These are phyloP conservation scores for Clamator glandarius DNA, from an alignment of 2,797 vertebrate genomes.

Conservation along the genomic window DNA sequence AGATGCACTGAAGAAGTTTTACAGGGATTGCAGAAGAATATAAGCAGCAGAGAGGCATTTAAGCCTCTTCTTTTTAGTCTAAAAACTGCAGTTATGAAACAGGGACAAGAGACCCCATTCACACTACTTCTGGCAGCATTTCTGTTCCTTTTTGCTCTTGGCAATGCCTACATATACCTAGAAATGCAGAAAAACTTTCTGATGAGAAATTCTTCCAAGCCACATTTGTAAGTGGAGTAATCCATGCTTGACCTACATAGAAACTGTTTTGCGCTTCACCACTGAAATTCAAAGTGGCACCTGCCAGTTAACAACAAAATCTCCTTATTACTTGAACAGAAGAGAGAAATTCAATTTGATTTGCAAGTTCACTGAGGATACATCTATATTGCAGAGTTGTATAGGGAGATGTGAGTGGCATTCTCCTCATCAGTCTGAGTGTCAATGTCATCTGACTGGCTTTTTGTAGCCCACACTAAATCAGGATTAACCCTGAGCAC, in stretches of 20 bases:
- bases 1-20: not conserved
- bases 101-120: not conserved
- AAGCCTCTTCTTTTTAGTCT: constrained; percentile 21
- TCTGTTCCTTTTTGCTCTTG: constrained; percentile 14
- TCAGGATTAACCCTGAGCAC: not conserved
- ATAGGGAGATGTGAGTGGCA: not conserved
- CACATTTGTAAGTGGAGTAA: constrained; percentile 4
- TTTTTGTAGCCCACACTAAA: not conserved
- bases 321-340: constrained; percentile 22
- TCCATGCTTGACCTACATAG: constrained; percentile 61
- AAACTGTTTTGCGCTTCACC: constrained; percentile 12
- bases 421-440: not conserved
- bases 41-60: not conserved
- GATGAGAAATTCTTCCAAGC: constrained; percentile 12
- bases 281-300: constrained; percentile 57
- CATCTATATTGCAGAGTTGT: not conserved
- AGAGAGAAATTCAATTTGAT: constrained; percentile 56
- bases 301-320: constrained; percentile 58
- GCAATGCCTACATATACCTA: not conserved
- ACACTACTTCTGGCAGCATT: not conserved
- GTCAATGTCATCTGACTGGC: not conserved
- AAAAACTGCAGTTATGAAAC: constrained; percentile 7
- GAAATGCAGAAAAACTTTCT: constrained; percentile 37
- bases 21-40: not conserved
- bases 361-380: constrained; percentile 16